These are phyloP conservation scores for Cephus runcator DNA, from an alignment of 2,888 invertebrate species.

Conservation along the genomic window DNA sequence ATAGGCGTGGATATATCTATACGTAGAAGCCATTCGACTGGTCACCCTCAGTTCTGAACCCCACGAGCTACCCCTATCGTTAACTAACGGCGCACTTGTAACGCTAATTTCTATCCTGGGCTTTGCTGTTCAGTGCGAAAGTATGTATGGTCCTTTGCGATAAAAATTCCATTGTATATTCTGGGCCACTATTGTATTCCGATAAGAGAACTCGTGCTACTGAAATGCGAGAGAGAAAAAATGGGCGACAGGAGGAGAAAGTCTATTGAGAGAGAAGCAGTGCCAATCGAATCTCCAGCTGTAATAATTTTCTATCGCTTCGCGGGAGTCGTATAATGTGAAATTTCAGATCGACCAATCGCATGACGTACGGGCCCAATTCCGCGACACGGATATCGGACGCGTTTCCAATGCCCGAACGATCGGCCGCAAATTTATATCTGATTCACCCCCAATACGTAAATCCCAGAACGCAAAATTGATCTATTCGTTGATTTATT, in stretches of 20 bases:
- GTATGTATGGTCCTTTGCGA: not conserved
- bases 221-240: too few species aligned
- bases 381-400: constrained; percentile 26
- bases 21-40: constrained; percentile 41
- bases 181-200: too few species aligned
- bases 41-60: constrained; percentile 43
- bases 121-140: not conserved
- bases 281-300: too few species aligned
- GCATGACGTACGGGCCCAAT: not conserved
- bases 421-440: constrained; percentile 54
- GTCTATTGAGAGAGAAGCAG: too few species aligned
- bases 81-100: constrained; percentile 51
- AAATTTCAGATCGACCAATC: too few species aligned
- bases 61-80: constrained; percentile 37
- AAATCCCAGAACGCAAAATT: constrained; percentile 58
- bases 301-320: too few species aligned
- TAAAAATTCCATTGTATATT: too few species aligned
- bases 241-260: too few species aligned
- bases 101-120: constrained; percentile 54
- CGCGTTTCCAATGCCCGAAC: constrained; percentile 34
- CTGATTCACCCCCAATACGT: constrained; percentile 47
- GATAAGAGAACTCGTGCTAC: too few species aligned
- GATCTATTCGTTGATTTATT: constrained; percentile 60
- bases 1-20: constrained; percentile 13
- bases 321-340: too few species aligned